phyloP scores from a whole-genome alignment of 2,113 vertebrate species.

The Aphyosemion australe region DNA sequence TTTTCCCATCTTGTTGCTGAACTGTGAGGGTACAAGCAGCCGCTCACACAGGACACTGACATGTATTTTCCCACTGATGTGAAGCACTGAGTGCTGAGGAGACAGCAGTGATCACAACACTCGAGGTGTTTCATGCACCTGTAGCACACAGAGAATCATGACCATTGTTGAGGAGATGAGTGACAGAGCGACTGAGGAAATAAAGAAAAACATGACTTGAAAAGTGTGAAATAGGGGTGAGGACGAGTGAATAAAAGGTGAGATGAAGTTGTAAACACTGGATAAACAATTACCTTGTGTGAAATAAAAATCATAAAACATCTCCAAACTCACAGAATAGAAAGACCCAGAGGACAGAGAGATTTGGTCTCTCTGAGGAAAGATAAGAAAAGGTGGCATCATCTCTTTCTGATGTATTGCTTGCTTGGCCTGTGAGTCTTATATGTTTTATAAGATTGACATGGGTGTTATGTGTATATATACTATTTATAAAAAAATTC shows the following conservation, averaged over 20 bases:
- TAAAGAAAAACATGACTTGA: neutral
- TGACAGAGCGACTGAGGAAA: slow-evolving; percentile 23
- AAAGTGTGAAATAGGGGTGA: neutral
- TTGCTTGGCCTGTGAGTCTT: too few relatives aligned
- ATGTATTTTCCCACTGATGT: slow-evolving; percentile 20
- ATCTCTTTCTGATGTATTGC: neutral
- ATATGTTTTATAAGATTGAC: too few relatives aligned
- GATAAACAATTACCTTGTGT: slow-evolving; percentile 31
- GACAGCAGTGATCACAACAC: slow-evolving; percentile 22
- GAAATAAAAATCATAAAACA: slow-evolving; percentile 36
- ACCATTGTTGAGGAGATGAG: slow-evolving; percentile 35
- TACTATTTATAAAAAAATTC: too few relatives aligned
- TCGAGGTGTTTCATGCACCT: slow-evolving; percentile 23
- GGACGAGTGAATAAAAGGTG: slow-evolving; percentile 11
- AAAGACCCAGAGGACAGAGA: neutral
- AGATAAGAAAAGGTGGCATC: neutral
- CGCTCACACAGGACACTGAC: slow-evolving; percentile 40
- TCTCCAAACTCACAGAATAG: slow-evolving; percentile 30
- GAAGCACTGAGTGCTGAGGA: slow-evolving; percentile 11
- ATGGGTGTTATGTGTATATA: too few relatives aligned
- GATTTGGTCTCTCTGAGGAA: neutral
- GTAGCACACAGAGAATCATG: slow-evolving; percentile 10
- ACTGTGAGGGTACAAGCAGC: neutral
- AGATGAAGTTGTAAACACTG: slow-evolving; percentile 31
- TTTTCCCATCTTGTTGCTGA: slow-evolving; percentile 2